Evolutionary conservation across 2,888 invertebrate species (phyloP).

Genomic region (Trissolcus brochymenae): DNA sequence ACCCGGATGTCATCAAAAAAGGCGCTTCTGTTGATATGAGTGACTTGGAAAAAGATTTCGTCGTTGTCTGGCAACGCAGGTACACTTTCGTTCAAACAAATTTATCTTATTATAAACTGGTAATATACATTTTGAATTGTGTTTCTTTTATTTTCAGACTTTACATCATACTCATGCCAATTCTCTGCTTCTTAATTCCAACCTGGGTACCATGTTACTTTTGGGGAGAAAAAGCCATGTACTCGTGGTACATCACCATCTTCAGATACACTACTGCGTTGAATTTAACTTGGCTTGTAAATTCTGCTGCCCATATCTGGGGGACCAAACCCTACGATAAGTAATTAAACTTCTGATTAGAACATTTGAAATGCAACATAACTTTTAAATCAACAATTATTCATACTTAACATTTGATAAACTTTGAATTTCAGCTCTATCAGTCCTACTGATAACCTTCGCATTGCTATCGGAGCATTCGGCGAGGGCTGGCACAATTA

Average conservation of each 20-base stretch:
- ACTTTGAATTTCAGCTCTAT: conserved; percentile 80
- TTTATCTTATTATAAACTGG: background rate
- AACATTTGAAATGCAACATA: background rate
- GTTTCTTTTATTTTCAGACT: conserved; percentile 77
- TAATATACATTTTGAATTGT: background rate
- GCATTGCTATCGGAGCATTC: conserved; percentile 82
- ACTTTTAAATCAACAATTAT: background rate
- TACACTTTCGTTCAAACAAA: conserved; percentile 74
- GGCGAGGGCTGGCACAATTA: conserved; percentile 94
- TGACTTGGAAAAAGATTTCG: conserved; percentile 90
- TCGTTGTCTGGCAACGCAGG: conserved; percentile 92
- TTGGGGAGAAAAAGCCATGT: conserved; percentile 86
- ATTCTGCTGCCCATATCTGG: conserved; percentile 95
- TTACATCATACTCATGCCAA: conserved; percentile 86
- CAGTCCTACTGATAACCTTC: conserved; percentile 83
- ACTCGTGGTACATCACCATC: conserved; percentile 87
- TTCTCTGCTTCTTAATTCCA: conserved; percentile 89
- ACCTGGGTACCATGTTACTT: conserved; percentile 85
- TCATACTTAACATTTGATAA: no score
- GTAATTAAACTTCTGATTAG: conserved; percentile 74
- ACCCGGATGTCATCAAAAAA: conserved; percentile 90
- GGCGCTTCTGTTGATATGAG: conserved; percentile 90
- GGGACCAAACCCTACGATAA: conserved; percentile 93
- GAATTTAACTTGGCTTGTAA: conserved; percentile 94
- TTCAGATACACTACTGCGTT: conserved; percentile 87